Conservation (phyloP, 2,113 vertebrate genomes). For the Atractosteus spatula region DNA sequence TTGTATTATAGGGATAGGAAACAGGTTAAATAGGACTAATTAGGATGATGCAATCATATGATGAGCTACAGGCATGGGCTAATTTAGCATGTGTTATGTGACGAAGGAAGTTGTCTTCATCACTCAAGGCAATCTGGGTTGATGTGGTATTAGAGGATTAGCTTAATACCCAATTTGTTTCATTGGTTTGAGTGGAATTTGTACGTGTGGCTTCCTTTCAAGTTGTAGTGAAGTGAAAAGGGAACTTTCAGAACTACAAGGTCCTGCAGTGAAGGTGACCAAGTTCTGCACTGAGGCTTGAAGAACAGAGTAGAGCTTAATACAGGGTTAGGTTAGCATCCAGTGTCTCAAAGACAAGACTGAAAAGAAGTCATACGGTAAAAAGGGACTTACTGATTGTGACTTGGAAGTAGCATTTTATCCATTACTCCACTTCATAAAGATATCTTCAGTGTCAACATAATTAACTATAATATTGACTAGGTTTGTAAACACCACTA, state of each 20-base stretch:
- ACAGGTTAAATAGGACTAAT: background rate
- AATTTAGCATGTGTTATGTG: slow-evolving; percentile 33
- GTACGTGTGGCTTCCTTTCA: background rate
- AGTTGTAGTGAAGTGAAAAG: background rate
- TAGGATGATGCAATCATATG: background rate
- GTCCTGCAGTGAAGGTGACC: too few species aligned
- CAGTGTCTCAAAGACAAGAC: too few species aligned
- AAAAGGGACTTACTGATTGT: too few species aligned
- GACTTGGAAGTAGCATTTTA: too few species aligned
- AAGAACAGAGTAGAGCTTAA: too few species aligned
- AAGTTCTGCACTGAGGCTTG: too few species aligned
- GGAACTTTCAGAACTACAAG: background rate
- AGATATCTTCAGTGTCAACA: too few species aligned
- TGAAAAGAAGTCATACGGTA: too few species aligned
- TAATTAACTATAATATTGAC: too few species aligned
- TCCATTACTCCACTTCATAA: too few species aligned
- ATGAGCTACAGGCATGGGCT: slow-evolving; percentile 25
- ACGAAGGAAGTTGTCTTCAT: slow-evolving; percentile 41
- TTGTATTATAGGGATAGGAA: background rate
- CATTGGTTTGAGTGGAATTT: slow-evolving; percentile 11
- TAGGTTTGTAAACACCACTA: too few species aligned
- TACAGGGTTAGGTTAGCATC: too few species aligned
- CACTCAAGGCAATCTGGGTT: slow-evolving; percentile 45
- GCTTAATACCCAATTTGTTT: slow-evolving; percentile 50
- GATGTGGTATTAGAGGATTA: slow-evolving; percentile 71